Evolutionary conservation across 2,797 vertebrate genomes (phyloP).

Genomic region (Sarcoramphus papa): DNA sequence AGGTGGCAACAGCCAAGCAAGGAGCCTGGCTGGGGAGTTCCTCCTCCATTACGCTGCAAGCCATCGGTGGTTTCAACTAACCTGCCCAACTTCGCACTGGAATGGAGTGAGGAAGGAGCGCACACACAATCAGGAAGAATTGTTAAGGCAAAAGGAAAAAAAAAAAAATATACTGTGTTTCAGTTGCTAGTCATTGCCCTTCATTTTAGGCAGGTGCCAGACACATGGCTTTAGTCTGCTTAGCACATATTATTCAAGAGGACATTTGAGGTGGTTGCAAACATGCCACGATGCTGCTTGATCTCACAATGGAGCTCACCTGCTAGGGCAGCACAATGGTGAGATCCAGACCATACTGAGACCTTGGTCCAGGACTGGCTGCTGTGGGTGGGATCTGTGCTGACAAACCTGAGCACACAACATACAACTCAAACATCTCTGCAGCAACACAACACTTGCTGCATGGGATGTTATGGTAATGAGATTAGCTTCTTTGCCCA

Average conservation of each 20-base stretch:
- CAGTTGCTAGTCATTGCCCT: background rate
- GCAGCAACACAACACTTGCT: background rate
- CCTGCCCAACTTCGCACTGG: background rate
- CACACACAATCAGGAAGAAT: background rate
- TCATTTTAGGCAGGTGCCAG: background rate
- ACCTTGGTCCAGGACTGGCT: background rate
- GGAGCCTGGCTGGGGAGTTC: background rate
- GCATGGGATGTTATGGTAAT: background rate
- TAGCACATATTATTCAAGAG: background rate
- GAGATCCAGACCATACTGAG: background rate
- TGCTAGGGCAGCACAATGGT: background rate
- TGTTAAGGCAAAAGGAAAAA: background rate
- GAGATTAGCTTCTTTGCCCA: background rate
- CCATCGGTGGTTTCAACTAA: fast-evolving
- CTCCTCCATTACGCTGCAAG: background rate
- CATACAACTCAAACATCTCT: background rate
- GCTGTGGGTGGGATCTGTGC: background rate
- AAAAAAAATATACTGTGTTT: background rate
- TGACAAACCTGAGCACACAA: background rate
- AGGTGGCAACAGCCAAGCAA: background rate
- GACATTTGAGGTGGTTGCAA: background rate
- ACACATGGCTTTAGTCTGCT: background rate
- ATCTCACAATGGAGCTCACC: background rate
- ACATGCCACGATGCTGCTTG: fast-evolving
- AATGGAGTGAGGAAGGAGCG: background rate